These are phyloP conservation scores for Rissa tridactyla DNA, from an alignment of 2,113 vertebrate species.

Conservation along the genomic window DNA sequence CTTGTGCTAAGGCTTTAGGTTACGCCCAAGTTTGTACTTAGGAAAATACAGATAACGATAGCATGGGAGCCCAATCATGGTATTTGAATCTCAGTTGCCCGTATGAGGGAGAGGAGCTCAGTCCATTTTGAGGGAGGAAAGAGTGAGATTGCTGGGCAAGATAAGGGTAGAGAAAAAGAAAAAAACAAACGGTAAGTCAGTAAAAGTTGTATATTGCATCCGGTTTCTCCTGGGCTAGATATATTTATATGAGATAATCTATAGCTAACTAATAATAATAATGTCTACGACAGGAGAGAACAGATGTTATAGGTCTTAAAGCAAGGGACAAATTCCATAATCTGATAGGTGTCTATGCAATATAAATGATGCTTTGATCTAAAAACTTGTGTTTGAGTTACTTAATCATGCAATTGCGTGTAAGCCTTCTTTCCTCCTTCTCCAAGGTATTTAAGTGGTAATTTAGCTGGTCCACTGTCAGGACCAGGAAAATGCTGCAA, in stretches of 20 bases:
- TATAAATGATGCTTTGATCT: not conserved
- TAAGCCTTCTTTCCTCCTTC: not conserved
- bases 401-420: not conserved
- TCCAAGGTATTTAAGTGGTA: not conserved
- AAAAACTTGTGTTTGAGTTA: not conserved
- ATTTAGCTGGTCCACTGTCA: not conserved
- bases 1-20: not conserved
- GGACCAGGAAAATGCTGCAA: not conserved
- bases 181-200: not conserved
- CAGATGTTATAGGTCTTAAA: not conserved
- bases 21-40: not conserved
- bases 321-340: not conserved
- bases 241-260: not conserved
- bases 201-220: not conserved
- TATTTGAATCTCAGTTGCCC: not conserved
- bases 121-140: not conserved
- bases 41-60: not conserved
- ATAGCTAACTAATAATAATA: not conserved
- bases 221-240: not conserved
- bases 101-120: not conserved
- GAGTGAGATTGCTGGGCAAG: not conserved
- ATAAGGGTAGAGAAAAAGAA: not conserved
- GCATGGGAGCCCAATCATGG: rapidly evolving
- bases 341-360: not conserved
- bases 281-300: not conserved